Percentiles rank a stretch among this genome's conserved stretches.
Conservation (phyloP, 2,888 invertebrate genomes). For the Acrobasis consociella region DNA sequence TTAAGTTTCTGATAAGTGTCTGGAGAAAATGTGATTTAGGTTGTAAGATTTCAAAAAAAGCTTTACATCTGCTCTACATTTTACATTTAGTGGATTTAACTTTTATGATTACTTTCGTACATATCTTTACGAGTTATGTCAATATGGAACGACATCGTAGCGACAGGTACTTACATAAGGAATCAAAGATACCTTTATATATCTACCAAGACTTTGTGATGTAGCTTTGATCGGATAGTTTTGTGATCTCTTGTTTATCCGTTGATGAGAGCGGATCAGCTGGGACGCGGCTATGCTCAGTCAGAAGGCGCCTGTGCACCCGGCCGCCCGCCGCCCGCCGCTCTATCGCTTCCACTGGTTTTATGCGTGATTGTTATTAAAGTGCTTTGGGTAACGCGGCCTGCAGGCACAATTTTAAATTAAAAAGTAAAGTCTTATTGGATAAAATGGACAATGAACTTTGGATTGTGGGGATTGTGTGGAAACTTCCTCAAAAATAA, state of each 20-base stretch:
- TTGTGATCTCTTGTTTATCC: conserved; percentile 10
- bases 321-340: conserved; percentile 43
- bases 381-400: conserved; percentile 6
- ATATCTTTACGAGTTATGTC: background rate
- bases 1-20: conserved; percentile 28
- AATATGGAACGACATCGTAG: background rate
- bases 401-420: no score
- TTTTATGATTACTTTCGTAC: background rate
- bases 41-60: conserved; percentile 9
- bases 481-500: conserved; percentile 5
- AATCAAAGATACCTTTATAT: no score
- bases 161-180: no score
- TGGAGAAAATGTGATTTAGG: background rate
- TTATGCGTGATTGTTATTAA: conserved; percentile 2
- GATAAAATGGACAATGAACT: background rate
- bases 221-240: background rate
- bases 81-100: background rate
- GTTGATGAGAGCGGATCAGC: conserved; percentile 44
- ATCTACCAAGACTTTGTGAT: no score
- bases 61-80: conserved; percentile 8
- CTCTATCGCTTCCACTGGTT: conserved; percentile 14
- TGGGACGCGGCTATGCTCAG: conserved; percentile 50
- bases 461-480: background rate
- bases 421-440: background rate
- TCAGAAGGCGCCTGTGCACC: conserved; percentile 52